phyloP scores from a whole-genome alignment of 2,113 vertebrate species.

The Danionella cerebrum region DNA sequence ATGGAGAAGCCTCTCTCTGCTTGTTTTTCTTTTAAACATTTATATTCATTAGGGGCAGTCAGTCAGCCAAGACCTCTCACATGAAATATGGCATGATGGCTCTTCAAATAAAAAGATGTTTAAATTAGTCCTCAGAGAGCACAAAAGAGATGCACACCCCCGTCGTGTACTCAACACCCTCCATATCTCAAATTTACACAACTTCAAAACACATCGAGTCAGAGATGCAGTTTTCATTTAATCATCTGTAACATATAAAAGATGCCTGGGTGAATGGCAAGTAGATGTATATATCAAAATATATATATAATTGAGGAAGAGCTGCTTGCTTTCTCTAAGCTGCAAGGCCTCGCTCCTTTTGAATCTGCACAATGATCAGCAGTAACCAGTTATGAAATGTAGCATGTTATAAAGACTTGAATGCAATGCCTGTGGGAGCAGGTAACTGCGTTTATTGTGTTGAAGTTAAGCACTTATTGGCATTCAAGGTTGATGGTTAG shows the following conservation, averaged over 20 bases:
- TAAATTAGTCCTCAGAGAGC: constrained; percentile 4
- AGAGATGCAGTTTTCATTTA: not conserved
- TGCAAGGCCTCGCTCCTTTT: not conserved
- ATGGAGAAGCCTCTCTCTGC: not conserved
- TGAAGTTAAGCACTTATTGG: not conserved
- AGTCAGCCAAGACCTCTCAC: not conserved
- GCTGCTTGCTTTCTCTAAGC: not conserved
- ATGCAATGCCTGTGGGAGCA: not conserved
- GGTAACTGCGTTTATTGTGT: not conserved
- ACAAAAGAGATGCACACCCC: not conserved
- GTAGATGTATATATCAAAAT: not conserved
- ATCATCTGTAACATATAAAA: not conserved
- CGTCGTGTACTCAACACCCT: not conserved
- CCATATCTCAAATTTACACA: not conserved
- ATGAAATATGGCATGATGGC: not conserved
- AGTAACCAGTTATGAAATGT: not conserved
- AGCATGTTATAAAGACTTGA: not conserved
- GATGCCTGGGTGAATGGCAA: not conserved
- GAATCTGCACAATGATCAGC: not conserved
- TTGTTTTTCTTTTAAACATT: not conserved
- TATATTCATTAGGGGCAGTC: constrained; percentile 7
- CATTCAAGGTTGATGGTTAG: constrained; percentile 4
- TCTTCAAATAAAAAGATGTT: not conserved
- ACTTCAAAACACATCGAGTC: not conserved
- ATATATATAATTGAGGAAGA: not conserved